These are phyloP conservation scores for Silvanus unidentatus DNA, from an alignment of 2,888 invertebrate species.

Conservation along the genomic window DNA sequence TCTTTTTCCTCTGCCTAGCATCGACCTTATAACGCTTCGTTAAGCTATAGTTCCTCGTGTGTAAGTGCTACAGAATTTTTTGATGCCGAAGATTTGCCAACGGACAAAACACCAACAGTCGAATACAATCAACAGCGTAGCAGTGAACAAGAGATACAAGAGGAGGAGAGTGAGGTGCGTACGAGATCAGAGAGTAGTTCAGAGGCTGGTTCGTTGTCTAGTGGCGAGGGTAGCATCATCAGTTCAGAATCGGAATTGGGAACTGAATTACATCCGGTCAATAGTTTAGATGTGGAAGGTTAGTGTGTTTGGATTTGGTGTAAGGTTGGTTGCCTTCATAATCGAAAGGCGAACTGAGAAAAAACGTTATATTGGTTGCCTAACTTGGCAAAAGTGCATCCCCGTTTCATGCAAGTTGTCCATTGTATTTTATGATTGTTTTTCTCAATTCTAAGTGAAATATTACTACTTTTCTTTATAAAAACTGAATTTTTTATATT, in stretches of 20 bases:
- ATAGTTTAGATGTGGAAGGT: conserved; percentile 37
- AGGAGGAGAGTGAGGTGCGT: conserved; percentile 40
- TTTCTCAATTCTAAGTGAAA: too few relatives aligned
- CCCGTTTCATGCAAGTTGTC: too few relatives aligned
- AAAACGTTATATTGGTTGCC: too few relatives aligned
- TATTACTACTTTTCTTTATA: too few relatives aligned
- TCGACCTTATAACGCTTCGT: conserved; percentile 57
- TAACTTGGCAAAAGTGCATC: too few relatives aligned
- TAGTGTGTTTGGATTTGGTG: conserved; percentile 13
- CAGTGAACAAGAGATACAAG: conserved; percentile 22
- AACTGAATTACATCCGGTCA: conserved; percentile 45
- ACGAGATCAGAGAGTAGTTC: conserved; percentile 61
- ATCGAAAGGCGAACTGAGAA: too few relatives aligned
- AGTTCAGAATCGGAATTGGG: conserved; percentile 56
- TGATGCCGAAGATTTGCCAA: conserved; percentile 64
- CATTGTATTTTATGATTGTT: too few relatives aligned
- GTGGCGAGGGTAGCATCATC: conserved; percentile 60
- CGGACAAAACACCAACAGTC: conserved; percentile 18
- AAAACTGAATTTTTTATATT: too few relatives aligned
- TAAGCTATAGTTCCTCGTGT: conserved; percentile 72
- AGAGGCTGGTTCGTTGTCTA: conserved; percentile 63
- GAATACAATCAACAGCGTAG: conserved; percentile 7
- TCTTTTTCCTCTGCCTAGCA: conserved; percentile 35
- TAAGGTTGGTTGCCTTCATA: not conserved
- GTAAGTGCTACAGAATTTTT: conserved; percentile 74